Evolutionary conservation across 92 coral and sea anemone species (phyloP).

Genomic region (Virgularia gustaviana): DNA sequence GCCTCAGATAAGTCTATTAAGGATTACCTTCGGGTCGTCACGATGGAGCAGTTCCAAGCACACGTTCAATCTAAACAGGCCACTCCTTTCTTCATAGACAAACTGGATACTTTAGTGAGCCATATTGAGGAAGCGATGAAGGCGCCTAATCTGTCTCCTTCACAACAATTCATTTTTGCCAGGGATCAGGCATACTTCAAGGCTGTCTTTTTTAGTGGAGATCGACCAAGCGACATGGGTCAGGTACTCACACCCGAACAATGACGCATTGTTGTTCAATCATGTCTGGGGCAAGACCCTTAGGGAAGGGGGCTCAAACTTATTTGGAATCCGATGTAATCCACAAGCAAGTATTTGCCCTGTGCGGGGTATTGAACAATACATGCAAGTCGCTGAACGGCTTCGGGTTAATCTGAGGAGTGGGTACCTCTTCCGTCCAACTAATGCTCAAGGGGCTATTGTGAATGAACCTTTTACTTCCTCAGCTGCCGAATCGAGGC

Average conservation of each 20-base stretch:
- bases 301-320: not conserved
- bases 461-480: not conserved
- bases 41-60: no score
- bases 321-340: not conserved
- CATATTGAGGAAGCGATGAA: not conserved
- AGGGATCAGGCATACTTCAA: not conserved
- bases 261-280: not conserved
- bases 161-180: no score
- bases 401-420: not conserved
- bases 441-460: not conserved
- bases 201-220: not conserved
- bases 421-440: not conserved
- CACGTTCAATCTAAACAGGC: no score
- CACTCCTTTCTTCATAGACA: no score
- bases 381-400: not conserved
- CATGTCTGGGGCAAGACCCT: not conserved
- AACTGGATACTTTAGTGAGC: not conserved
- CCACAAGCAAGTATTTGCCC: not conserved
- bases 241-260: not conserved
- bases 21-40: no score
- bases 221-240: no score
- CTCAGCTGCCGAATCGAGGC: not conserved
- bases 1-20: no score
- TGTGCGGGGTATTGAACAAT: not conserved
- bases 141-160: not conserved